Percentiles rank a stretch among this genome's conserved stretches.
These are phyloP conservation scores for Thomomys bottae DNA, from an alignment of 2,113 vertebrate genomes.

Conservation along the genomic window DNA sequence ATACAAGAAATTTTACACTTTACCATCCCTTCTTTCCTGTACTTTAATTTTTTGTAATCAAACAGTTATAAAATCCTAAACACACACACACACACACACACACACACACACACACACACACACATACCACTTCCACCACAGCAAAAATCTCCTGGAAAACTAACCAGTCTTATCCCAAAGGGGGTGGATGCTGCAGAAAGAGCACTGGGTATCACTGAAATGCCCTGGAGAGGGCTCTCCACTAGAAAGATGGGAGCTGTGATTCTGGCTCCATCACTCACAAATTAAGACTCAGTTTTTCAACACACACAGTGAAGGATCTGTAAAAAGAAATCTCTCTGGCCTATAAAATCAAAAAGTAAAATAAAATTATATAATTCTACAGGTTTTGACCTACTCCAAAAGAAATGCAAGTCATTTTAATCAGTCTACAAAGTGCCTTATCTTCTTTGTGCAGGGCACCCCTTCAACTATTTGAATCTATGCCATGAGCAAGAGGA, in stretches of 20 bases:
- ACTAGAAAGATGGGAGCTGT: neutral
- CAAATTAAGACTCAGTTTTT: neutral
- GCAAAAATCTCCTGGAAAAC: constrained; percentile 13
- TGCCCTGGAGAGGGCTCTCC: neutral
- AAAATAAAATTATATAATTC: constrained; percentile 43
- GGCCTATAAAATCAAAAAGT: neutral
- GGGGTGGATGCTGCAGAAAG: neutral
- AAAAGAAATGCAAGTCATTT: constrained; percentile 58
- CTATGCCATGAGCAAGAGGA: neutral
- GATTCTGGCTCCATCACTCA: neutral
- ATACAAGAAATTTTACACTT: neutral
- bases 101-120: neutral
- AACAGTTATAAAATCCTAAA: neutral
- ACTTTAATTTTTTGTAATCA: neutral
- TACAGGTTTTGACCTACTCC: constrained; percentile 36
- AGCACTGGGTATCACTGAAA: neutral
- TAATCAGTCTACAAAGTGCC: constrained; percentile 34
- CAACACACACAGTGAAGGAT: neutral
- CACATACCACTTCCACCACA: too few species aligned
- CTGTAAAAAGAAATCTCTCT: constrained; percentile 18
- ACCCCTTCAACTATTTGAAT: neutral
- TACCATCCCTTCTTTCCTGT: neutral
- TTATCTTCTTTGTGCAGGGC: neutral
- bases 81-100: neutral
- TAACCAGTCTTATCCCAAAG: neutral